Evolutionary conservation across 2,888 invertebrate species (phyloP).

Genomic region (Antitype chi): DNA sequence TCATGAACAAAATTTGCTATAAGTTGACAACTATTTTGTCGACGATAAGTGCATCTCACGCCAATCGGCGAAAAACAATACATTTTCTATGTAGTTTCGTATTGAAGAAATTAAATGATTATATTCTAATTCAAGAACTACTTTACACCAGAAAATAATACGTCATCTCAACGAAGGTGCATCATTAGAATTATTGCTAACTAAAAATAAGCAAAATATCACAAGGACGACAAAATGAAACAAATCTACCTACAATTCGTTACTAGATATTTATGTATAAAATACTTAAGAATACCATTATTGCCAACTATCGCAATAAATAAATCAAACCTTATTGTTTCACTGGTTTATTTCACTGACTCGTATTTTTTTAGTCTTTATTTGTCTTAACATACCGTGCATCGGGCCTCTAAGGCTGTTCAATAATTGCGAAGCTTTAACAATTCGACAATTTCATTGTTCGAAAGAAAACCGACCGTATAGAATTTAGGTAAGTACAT

Average conservation of each 20-base stretch:
- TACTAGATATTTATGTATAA: constrained; percentile 51
- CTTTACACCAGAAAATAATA: constrained; percentile 8
- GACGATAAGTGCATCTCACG: constrained; percentile 16
- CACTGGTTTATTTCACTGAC: constrained; percentile 33
- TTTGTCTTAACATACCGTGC: constrained; percentile 49
- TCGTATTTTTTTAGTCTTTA: constrained; percentile 31
- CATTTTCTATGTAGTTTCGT: constrained; percentile 1
- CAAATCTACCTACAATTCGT: constrained; percentile 44
- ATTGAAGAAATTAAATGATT: constrained; percentile 9
- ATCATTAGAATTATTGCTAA: constrained; percentile 28
- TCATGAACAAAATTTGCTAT: constrained; percentile 17
- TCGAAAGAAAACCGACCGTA: constrained; percentile 47
- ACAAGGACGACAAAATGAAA: constrained; percentile 51
- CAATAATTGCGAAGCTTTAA: constrained; percentile 50
- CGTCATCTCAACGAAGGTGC: constrained; percentile 30
- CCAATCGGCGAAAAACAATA: not conserved
- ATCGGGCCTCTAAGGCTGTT: constrained; percentile 60
- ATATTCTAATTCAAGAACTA: constrained; percentile 21
- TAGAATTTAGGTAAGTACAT: constrained; percentile 55
- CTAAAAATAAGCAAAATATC: constrained; percentile 53
- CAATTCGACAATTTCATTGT: constrained; percentile 66
- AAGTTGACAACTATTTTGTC: not conserved
- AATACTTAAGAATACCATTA: constrained; percentile 58
- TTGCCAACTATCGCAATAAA: constrained; percentile 53
- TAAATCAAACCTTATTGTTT: constrained; percentile 39